A percentile compares a stretch with the other conserved stretches of the same genome.
These are phyloP conservation scores for Lamellibrachia columna DNA, from an alignment of 2,888 invertebrate genomes.

Conservation along the genomic window DNA sequence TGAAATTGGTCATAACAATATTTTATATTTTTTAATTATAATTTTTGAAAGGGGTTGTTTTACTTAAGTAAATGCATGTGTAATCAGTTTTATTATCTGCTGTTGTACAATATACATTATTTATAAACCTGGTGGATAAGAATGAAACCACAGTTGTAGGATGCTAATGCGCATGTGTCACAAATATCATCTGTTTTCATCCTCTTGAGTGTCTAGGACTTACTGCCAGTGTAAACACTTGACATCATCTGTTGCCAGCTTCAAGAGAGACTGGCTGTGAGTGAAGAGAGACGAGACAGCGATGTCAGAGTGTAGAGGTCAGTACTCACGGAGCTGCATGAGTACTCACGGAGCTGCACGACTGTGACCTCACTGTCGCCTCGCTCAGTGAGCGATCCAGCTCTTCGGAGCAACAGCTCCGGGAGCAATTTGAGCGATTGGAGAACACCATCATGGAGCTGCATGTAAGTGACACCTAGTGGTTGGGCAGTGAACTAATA, in stretches of 20 bases:
- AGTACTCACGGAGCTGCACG: constrained; percentile 50
- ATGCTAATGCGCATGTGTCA: too few relatives aligned
- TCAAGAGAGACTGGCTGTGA: constrained; percentile 41
- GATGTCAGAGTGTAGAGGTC: constrained; percentile 49
- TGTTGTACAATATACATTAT: too few relatives aligned
- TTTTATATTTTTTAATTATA: too few relatives aligned
- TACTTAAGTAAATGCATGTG: too few relatives aligned
- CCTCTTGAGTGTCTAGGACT: too few relatives aligned
- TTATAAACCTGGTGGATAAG: too few relatives aligned
- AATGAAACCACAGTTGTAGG: too few relatives aligned
- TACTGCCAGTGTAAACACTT: too few relatives aligned
- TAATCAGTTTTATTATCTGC: too few relatives aligned
- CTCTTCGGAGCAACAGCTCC: constrained; percentile 46
- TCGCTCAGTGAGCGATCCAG: constrained; percentile 45
- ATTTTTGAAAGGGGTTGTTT: too few relatives aligned
- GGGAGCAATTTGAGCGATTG: constrained; percentile 45
- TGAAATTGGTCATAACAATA: too few relatives aligned
- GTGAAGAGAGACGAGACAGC: constrained; percentile 45
- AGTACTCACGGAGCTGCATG: constrained; percentile 40
- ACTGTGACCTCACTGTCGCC: constrained; percentile 43
- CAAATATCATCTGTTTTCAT: too few relatives aligned
- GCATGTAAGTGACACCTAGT: constrained; percentile 44
- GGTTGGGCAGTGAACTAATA: neutral
- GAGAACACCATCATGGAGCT: constrained; percentile 50
- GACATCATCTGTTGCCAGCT: constrained; percentile 32